Percentiles rank a stretch among this genome's conserved stretches.
phyloP scores from a whole-genome alignment of 92 coral and sea anemone species.

The Porites divaricata region DNA sequence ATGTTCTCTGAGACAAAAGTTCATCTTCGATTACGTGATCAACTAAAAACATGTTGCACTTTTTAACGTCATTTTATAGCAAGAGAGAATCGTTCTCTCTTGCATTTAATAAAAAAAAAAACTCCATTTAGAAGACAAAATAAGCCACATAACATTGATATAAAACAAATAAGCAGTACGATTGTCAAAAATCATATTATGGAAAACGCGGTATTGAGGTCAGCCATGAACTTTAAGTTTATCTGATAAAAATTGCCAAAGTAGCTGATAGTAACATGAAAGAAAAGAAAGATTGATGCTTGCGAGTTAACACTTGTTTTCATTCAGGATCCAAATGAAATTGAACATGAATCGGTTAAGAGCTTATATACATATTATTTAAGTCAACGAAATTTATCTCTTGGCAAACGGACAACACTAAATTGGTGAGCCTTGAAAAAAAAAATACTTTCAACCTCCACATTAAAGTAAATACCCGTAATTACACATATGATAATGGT shows the following conservation, averaged over 20 bases:
- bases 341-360: background rate
- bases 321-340: background rate
- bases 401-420: background rate
- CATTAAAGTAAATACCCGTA: slow-evolving; percentile 10
- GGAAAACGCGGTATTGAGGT: slow-evolving; percentile 1
- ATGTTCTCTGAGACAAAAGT: background rate
- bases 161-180: background rate
- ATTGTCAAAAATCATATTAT: slow-evolving; percentile 3
- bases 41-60: background rate
- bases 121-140: background rate
- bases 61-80: background rate
- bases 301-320: background rate
- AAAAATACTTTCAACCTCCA: background rate
- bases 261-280: background rate
- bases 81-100: no score
- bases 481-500: slow-evolving; percentile 35
- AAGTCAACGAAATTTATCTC: background rate
- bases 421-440: background rate
- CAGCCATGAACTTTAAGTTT: background rate
- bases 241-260: background rate
- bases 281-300: background rate
- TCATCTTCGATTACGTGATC: slow-evolving; percentile 1
- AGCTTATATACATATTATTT: background rate
- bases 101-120: no score
- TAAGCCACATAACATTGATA: background rate